Percentiles rank a stretch among this genome's conserved stretches.
Evolutionary conservation across 2,113 vertebrate species (phyloP).

Genomic region (Vidua chalybeata): DNA sequence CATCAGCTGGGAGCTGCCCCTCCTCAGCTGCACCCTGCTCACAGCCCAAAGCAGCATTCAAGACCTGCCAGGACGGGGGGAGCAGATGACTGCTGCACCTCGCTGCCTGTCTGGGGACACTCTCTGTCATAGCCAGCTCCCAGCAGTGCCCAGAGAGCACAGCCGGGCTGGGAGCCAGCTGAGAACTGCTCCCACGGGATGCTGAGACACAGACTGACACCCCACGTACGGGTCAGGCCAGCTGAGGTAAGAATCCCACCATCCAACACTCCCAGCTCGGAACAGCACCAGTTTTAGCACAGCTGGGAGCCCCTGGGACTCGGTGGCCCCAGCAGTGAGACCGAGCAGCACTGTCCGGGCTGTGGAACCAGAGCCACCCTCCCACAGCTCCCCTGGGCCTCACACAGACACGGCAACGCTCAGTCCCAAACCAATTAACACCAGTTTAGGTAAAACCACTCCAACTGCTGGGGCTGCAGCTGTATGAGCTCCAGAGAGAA

Average conservation of each 20-base stretch:
- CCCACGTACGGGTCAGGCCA: not conserved
- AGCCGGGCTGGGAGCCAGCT: not conserved
- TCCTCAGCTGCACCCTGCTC: not conserved
- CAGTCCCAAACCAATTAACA: not conserved
- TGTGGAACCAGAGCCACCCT: not conserved
- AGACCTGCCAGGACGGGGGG: not conserved
- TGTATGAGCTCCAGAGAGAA: not conserved
- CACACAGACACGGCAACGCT: not conserved
- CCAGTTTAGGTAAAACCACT: not conserved
- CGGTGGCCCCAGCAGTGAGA: not conserved
- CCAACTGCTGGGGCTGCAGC: not conserved
- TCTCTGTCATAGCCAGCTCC: fast-evolving
- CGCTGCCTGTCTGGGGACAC: not conserved
- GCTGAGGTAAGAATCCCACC: not conserved
- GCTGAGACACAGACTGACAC: not conserved
- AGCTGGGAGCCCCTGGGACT: not conserved
- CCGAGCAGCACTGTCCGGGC: fast-evolving
- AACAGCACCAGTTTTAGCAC: not conserved
- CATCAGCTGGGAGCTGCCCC: not conserved
- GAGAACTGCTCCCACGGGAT: not conserved
- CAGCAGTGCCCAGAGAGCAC: not conserved
- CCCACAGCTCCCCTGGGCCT: not conserved
- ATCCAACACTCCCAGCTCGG: not conserved
- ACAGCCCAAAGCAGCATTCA: fast-evolving
- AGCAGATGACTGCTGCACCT: not conserved